phyloP scores from a whole-genome alignment of 2,797 vertebrate species.

The Tapera naevia region DNA sequence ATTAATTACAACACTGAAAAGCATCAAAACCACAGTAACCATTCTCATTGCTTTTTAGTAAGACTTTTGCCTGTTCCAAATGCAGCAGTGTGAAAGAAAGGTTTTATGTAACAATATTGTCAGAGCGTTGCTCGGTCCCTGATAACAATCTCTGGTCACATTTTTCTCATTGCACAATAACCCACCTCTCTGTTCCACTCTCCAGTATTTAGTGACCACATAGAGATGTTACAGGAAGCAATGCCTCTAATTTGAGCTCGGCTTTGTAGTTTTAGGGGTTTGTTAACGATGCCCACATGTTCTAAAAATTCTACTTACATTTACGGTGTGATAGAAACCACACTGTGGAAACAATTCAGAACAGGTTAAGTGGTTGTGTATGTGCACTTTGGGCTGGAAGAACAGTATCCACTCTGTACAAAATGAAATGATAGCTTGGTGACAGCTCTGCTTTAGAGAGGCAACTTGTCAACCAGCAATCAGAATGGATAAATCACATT shows the following conservation, averaged over 20 bases:
- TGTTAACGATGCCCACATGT: slow-evolving; percentile 16
- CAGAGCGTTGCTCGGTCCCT: slow-evolving; percentile 41
- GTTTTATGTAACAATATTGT: slow-evolving; percentile 21
- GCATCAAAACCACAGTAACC: not conserved
- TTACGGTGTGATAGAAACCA: slow-evolving; percentile 47
- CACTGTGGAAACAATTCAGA: slow-evolving; percentile 52
- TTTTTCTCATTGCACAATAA: slow-evolving; percentile 59
- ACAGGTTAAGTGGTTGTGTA: not conserved
- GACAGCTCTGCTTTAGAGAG: not conserved
- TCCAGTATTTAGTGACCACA: slow-evolving; percentile 76
- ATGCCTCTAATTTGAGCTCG: slow-evolving; percentile 70
- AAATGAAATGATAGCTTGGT: not conserved
- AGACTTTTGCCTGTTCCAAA: not conserved
- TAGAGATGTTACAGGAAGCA: slow-evolving; percentile 76
- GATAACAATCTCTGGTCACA: slow-evolving; percentile 70
- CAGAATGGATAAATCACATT: not conserved
- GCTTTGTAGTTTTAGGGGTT: slow-evolving; percentile 58
- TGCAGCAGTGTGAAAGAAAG: not conserved
- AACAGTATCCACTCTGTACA: not conserved
- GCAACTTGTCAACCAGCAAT: not conserved
- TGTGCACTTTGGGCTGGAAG: not conserved
- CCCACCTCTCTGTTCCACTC: slow-evolving; percentile 59
- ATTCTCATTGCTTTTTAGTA: not conserved
- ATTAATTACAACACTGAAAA: not conserved
- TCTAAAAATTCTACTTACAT: slow-evolving; percentile 41